phyloP scores from a whole-genome alignment of 2,888 invertebrate genomes.

The Melipona bicolor region DNA sequence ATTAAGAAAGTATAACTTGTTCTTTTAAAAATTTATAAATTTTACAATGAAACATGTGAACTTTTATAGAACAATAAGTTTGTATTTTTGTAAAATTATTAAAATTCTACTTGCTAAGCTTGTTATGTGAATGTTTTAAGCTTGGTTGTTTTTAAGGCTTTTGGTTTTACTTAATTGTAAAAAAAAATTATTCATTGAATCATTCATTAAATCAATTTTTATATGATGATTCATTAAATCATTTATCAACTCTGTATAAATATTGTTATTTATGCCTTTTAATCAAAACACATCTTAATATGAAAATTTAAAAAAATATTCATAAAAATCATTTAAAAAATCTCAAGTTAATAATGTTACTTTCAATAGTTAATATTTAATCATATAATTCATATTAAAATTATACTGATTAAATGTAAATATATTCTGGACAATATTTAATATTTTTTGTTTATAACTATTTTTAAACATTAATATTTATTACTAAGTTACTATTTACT shows the following conservation, averaged over 20 bases:
- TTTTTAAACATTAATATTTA: slow-evolving; percentile 27
- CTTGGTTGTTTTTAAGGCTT: slow-evolving; percentile 42
- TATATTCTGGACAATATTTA: slow-evolving; percentile 7
- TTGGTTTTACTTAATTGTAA: slow-evolving; percentile 25
- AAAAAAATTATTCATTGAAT: slow-evolving; percentile 7
- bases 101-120: slow-evolving; percentile 32
- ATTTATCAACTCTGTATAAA: slow-evolving; percentile 29
- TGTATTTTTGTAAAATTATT: slow-evolving; percentile 12
- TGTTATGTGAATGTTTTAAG: slow-evolving; percentile 43
- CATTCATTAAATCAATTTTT: slow-evolving; percentile 15
- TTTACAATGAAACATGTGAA: slow-evolving; percentile 9
- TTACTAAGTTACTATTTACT: slow-evolving; percentile 6
- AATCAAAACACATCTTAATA: slow-evolving; percentile 15
- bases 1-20: slow-evolving; percentile 34
- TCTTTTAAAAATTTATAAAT: slow-evolving; percentile 17
- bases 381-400: background rate
- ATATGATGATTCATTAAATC: slow-evolving; percentile 21
- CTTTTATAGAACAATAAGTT: slow-evolving; percentile 19
- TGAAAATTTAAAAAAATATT: background rate
- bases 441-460: slow-evolving; percentile 3
- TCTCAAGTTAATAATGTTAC: slow-evolving; percentile 8
- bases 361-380: slow-evolving; percentile 10
- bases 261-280: slow-evolving; percentile 23
- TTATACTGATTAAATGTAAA: background rate
- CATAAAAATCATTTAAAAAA: slow-evolving; percentile 3